These are phyloP conservation scores for Tetramorium parvispinum DNA, from an alignment of 1,140 invertebrate genomes.

Conservation along the genomic window DNA sequence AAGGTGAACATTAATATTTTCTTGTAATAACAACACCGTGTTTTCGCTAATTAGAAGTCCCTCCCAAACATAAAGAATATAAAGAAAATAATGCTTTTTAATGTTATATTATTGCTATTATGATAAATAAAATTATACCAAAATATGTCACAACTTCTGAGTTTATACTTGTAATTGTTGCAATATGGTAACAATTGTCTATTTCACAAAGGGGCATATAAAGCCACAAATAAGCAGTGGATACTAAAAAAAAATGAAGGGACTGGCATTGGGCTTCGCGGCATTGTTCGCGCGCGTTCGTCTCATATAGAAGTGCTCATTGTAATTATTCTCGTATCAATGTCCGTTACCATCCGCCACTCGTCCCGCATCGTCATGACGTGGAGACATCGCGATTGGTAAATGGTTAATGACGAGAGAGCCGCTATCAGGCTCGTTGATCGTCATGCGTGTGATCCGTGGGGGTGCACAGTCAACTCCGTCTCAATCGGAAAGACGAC, in stretches of 20 bases:
- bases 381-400: conserved; percentile 21
- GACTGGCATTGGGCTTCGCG: neutral
- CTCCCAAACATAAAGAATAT: neutral
- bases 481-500: conserved; percentile 39
- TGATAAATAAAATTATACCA: neutral
- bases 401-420: conserved; percentile 50
- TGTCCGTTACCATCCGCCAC: conserved; percentile 15
- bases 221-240: neutral
- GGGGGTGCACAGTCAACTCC: conserved; percentile 13
- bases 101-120: neutral
- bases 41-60: neutral
- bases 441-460: conserved; percentile 36
- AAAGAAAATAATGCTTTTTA: too few relatives aligned
- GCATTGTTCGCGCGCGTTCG: conserved; percentile 11
- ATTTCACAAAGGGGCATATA: neutral
- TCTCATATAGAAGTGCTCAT: conserved; percentile 29
- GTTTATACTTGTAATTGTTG: neutral
- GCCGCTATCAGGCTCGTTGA: conserved; percentile 25
- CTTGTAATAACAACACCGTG: neutral
- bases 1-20: neutral
- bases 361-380: conserved; percentile 40
- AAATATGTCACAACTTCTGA: neutral
- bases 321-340: conserved; percentile 54
- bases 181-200: neutral
- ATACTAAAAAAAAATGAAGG: neutral